phyloP scores from a whole-genome alignment of 2,797 vertebrate genomes.

The Malurus leucopterus region DNA sequence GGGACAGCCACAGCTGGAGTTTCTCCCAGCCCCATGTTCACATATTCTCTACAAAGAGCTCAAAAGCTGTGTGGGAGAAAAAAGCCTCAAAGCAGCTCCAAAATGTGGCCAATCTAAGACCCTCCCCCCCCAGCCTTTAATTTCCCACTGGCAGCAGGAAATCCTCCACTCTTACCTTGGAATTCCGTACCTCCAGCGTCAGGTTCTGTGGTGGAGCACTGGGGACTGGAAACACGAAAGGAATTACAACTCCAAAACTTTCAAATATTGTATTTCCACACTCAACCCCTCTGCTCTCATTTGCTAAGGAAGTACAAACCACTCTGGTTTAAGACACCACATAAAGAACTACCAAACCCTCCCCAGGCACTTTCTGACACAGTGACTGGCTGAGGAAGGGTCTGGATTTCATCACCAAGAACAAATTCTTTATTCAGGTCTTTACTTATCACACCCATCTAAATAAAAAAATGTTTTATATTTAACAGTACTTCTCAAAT shows the following conservation, averaged over 20 bases:
- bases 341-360: neutral
- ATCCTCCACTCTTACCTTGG: conserved; percentile 83
- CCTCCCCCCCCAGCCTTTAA: neutral
- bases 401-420: neutral
- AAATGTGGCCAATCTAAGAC: neutral
- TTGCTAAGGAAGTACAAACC: neutral
- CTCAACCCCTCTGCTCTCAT: neutral
- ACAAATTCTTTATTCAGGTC: neutral
- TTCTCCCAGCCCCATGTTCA: neutral
- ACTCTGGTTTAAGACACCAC: neutral
- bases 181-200: conserved; percentile 93
- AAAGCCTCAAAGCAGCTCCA: neutral
- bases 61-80: neutral
- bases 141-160: neutral
- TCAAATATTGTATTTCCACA: neutral
- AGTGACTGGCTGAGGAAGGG: neutral
- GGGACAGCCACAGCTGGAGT: rapidly evolving
- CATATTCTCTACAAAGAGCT: neutral
- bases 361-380: neutral
- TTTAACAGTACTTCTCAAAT: neutral
- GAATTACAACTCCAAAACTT: neutral
- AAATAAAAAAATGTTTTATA: neutral
- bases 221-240: conserved; percentile 78
- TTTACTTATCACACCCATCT: neutral
- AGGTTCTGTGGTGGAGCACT: conserved; percentile 94